phyloP scores from a whole-genome alignment of 2,797 vertebrate species.

The Acanthurus tractus region DNA sequence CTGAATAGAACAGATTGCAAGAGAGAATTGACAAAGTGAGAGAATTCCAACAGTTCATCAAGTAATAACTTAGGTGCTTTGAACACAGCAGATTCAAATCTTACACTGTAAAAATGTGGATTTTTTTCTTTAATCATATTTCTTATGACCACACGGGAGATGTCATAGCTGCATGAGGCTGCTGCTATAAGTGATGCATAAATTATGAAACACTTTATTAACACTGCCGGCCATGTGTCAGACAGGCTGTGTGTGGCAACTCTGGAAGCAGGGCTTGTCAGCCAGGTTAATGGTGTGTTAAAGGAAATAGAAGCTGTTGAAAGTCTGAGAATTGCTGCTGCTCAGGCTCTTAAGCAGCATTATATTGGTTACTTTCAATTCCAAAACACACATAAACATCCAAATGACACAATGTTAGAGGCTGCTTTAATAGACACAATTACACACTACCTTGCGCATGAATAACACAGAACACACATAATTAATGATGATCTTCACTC shows the following conservation, averaged over 20 bases:
- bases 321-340: background rate
- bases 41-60: no score
- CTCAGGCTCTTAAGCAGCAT: background rate
- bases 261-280: background rate
- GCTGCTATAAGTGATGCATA: constrained; percentile 22
- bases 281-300: constrained; percentile 1
- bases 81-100: background rate
- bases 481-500: no score
- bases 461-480: no score
- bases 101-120: background rate
- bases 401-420: no score
- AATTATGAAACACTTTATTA: constrained; percentile 37
- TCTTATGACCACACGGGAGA: constrained; percentile 9
- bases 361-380: background rate
- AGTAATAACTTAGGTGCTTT: background rate
- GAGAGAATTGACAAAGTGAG: no score
- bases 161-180: background rate
- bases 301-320: background rate
- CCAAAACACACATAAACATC: background rate
- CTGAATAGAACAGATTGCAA: no score
- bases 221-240: constrained; percentile 19
- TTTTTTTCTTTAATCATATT: constrained; percentile 22
- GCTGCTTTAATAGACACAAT: background rate
- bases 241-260: background rate
- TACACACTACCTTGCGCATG: no score